phyloP scores from a whole-genome alignment of 2,113 vertebrate species.

The Triplophysa dalaica region DNA sequence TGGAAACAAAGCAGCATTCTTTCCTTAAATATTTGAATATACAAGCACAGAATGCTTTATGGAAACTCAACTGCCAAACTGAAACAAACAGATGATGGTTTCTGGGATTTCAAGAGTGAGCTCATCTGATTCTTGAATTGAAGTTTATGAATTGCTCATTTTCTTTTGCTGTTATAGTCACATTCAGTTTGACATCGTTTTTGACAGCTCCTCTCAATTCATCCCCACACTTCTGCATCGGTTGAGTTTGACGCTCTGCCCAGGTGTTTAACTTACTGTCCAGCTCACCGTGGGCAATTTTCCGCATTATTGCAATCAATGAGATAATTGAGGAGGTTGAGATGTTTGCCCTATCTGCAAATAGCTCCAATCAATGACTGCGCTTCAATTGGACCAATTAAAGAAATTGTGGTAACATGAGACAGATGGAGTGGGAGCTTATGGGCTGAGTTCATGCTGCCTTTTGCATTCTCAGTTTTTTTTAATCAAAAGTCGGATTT shows the following conservation, averaged over 20 bases:
- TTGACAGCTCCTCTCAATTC: constrained; percentile 34
- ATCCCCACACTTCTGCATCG: constrained; percentile 72
- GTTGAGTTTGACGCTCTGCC: constrained; percentile 78
- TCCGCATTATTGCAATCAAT: constrained; percentile 94
- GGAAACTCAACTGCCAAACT: constrained; percentile 17
- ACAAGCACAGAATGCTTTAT: background rate
- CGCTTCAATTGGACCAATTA: constrained; percentile 89
- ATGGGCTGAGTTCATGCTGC: constrained; percentile 1
- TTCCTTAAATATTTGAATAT: constrained; percentile 23
- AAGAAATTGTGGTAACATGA: constrained; percentile 84
- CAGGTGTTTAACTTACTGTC: constrained; percentile 85
- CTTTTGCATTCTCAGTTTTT: background rate
- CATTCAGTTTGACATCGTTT: constrained; percentile 53
- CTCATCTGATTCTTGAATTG: constrained; percentile 20
- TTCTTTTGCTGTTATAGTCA: constrained; percentile 52
- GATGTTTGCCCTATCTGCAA: constrained; percentile 82
- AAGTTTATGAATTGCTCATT: constrained; percentile 39
- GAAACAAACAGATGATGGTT: constrained; percentile 15
- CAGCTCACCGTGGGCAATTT: constrained; percentile 85
- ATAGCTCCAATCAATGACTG: constrained; percentile 91
- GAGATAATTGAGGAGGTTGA: constrained; percentile 86
- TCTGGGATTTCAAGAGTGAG: background rate
- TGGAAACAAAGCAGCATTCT: constrained; percentile 30
- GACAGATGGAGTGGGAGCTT: constrained; percentile 82
- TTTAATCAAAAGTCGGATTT: background rate